phyloP scores from a whole-genome alignment of 2,113 vertebrate genomes.

The Prionailurus bengalensis region DNA sequence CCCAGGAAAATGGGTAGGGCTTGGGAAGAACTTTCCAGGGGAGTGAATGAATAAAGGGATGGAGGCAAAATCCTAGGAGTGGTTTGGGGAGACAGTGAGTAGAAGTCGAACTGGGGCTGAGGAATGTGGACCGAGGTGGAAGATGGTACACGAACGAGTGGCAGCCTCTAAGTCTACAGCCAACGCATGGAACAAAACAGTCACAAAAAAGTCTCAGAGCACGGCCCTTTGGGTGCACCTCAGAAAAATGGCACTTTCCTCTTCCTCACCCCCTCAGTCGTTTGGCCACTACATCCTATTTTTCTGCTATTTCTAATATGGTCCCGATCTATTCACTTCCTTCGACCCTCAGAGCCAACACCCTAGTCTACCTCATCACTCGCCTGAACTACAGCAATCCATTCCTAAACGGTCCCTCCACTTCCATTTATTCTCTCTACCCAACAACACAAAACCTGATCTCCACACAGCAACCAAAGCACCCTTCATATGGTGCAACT shows the following conservation, averaged over 20 bases:
- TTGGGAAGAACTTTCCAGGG: neutral
- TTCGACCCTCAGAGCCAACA: neutral
- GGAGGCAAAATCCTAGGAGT: neutral
- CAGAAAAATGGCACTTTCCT: neutral
- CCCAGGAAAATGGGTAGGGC: neutral
- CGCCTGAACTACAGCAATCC: neutral
- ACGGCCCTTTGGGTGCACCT: neutral
- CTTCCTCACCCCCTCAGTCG: neutral
- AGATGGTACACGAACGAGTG: neutral
- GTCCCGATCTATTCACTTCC: neutral
- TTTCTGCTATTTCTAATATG: neutral
- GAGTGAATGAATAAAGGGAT: neutral
- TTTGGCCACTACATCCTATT: neutral
- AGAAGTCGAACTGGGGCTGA: neutral
- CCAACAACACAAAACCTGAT: neutral
- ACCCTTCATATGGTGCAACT: neutral
- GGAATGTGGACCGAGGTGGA: neutral
- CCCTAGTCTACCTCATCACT: neutral
- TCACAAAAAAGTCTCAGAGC: neutral
- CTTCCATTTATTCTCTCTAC: neutral
- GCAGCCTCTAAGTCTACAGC: neutral
- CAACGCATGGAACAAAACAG: neutral
- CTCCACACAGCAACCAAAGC: neutral
- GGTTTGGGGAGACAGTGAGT: neutral
- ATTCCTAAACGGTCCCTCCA: neutral